phyloP scores from a whole-genome alignment of 2,113 vertebrate species.

The Thamnophis sirtalis region DNA sequence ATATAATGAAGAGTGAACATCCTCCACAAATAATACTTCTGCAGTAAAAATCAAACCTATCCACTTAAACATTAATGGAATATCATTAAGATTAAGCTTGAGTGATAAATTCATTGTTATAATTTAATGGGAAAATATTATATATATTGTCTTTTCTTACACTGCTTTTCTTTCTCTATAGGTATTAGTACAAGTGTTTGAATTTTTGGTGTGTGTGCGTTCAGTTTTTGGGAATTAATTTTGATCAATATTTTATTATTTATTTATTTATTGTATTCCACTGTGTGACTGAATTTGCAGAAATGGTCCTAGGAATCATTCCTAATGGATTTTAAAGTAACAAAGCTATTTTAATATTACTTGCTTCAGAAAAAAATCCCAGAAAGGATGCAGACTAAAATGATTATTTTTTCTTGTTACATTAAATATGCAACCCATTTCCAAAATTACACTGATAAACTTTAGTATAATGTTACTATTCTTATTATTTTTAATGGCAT shows the following conservation, averaged over 20 bases:
- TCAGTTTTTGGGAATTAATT: too few relatives aligned
- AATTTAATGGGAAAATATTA: not conserved
- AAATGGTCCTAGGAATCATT: too few relatives aligned
- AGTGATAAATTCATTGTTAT: slow-evolving; percentile 21
- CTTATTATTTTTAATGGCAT: not conserved
- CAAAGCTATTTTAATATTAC: too few relatives aligned
- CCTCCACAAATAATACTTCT: not conserved
- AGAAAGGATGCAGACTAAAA: slow-evolving; percentile 15
- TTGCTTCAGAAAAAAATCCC: too few relatives aligned
- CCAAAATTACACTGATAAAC: not conserved
- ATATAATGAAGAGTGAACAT: not conserved
- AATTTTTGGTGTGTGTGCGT: slow-evolving; percentile 17
- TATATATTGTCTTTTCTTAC: not conserved
- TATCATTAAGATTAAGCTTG: not conserved
- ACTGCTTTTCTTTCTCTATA: not conserved
- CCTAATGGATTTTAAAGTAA: too few relatives aligned
- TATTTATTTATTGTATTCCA: too few relatives aligned
- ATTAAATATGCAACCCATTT: not conserved
- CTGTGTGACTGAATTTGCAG: too few relatives aligned
- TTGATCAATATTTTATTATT: too few relatives aligned
- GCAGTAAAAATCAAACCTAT: not conserved
- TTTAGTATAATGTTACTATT: not conserved
- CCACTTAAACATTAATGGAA: not conserved
- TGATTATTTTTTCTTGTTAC: not conserved
- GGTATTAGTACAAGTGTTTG: not conserved